phyloP scores from a whole-genome alignment of 2,888 invertebrate species.

The Aleiodes testaceus region DNA sequence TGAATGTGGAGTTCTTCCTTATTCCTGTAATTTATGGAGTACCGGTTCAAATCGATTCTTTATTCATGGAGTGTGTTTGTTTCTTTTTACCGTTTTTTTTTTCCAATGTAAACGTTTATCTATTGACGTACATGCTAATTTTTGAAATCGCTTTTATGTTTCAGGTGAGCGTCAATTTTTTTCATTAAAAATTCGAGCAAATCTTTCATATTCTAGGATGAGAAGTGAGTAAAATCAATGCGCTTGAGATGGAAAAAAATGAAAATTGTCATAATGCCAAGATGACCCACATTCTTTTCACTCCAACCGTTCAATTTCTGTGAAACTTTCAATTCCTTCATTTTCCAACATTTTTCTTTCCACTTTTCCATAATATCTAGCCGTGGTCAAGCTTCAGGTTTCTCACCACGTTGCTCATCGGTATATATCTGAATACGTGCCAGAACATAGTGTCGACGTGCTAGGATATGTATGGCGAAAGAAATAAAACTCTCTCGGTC shows the following conservation, averaged over 20 bases:
- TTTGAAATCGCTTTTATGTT: too few relatives aligned
- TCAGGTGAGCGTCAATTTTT: too few relatives aligned
- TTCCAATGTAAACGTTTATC: too few relatives aligned
- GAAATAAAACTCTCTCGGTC: conserved; percentile 17
- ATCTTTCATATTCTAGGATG: too few relatives aligned
- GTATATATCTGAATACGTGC: conserved; percentile 29
- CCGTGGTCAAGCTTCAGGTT: conserved; percentile 13
- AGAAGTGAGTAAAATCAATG: conserved; percentile 6
- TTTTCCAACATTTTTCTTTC: conserved; percentile 3
- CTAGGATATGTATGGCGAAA: not conserved
- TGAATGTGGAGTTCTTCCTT: conserved; percentile 2
- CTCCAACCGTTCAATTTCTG: conserved; percentile 7
- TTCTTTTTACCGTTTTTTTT: too few relatives aligned
- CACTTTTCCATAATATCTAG: conserved; percentile 21
- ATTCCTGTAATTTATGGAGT: not conserved
- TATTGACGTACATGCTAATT: too few relatives aligned
- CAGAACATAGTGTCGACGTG: conserved; percentile 22
- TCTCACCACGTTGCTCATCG: conserved; percentile 9
- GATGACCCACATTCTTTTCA: conserved; percentile 8
- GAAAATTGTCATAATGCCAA: not conserved
- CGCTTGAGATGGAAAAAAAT: not conserved
- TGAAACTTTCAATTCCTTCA: not conserved
- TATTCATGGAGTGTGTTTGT: too few relatives aligned
- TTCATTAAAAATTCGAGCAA: too few relatives aligned
- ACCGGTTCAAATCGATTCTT: too few relatives aligned